Conservation (phyloP, 2,797 vertebrate genomes). For the Danio kyathit region DNA sequence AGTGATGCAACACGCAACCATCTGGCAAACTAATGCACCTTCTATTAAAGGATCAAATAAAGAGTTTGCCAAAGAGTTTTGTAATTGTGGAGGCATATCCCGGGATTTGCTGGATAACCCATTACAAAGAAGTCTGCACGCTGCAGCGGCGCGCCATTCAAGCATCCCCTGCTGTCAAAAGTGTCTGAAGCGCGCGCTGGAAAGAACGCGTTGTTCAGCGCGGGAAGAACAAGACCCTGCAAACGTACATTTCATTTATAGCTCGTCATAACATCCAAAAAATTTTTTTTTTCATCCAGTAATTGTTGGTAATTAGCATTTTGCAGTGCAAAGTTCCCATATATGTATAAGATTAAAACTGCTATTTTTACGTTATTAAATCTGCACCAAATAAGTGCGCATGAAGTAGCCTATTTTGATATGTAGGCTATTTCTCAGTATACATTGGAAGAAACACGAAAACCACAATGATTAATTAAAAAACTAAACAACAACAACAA, state of each 20-base stretch:
- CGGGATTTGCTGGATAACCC: slow-evolving; percentile 8
- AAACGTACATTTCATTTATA: neutral
- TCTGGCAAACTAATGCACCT: slow-evolving; percentile 2
- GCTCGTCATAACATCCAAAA: neutral
- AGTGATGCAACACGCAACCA: neutral
- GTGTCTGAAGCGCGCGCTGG: slow-evolving; percentile 5
- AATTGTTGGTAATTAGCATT: neutral
- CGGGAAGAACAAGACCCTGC: neutral
- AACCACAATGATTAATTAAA: neutral
- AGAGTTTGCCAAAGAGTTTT: neutral
- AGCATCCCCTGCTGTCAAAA: slow-evolving; percentile 65
- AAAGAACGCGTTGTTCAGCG: neutral
- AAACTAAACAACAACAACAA: no score
- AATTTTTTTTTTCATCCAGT: neutral
- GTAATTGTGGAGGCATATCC: neutral
- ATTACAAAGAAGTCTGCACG: slow-evolving; percentile 62
- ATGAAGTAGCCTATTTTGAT: no score
- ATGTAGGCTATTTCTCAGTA: no score
- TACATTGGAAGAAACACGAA: neutral
- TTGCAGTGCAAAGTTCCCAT: neutral
- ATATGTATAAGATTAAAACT: neutral
- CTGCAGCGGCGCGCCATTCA: slow-evolving; percentile 73
- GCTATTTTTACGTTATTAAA: no score
- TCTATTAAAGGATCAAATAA: neutral
- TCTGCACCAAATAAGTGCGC: no score